Percentiles rank a stretch among this genome's conserved stretches.
phyloP scores from a whole-genome alignment of 2,113 vertebrate genomes.

The Pterophyllum scalare region DNA sequence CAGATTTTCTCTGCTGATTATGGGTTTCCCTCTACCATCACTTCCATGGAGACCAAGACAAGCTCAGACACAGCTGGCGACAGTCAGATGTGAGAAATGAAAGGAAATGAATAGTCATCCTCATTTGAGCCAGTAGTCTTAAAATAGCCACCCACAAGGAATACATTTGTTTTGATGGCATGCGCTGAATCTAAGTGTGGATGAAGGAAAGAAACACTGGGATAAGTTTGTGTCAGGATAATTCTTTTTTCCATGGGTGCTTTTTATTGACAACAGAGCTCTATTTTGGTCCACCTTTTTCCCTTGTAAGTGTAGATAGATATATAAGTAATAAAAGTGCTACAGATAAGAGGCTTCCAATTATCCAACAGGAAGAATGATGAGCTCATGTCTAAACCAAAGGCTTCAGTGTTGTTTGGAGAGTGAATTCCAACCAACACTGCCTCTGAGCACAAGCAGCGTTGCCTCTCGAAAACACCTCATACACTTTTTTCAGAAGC shows the following conservation, averaged over 20 bases:
- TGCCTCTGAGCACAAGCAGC: background rate
- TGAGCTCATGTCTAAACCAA: background rate
- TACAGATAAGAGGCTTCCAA: background rate
- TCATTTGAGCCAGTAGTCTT: conserved; percentile 48
- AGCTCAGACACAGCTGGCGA: conserved; percentile 41
- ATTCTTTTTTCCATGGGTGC: conserved; percentile 3
- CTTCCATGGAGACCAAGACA: conserved; percentile 63
- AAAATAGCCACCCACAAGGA: conserved; percentile 47
- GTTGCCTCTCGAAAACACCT: background rate
- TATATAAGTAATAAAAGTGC: background rate
- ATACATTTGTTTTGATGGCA: conserved; percentile 1
- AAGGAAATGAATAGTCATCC: conserved; percentile 67
- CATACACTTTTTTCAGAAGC: background rate
- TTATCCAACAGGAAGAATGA: background rate
- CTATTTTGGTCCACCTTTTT: background rate
- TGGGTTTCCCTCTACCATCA: conserved; percentile 62
- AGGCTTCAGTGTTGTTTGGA: background rate
- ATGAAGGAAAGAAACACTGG: conserved; percentile 18
- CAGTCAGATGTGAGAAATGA: conserved; percentile 49
- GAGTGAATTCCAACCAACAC: background rate
- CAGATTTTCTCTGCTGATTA: conserved; percentile 46
- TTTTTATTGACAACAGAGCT: background rate
- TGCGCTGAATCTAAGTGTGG: conserved; percentile 41
- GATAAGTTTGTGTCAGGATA: background rate
- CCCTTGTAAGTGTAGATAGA: background rate